Evolutionary conservation across 2,797 vertebrate genomes (phyloP).

Genomic region (Xiphophorus birchmanni): DNA sequence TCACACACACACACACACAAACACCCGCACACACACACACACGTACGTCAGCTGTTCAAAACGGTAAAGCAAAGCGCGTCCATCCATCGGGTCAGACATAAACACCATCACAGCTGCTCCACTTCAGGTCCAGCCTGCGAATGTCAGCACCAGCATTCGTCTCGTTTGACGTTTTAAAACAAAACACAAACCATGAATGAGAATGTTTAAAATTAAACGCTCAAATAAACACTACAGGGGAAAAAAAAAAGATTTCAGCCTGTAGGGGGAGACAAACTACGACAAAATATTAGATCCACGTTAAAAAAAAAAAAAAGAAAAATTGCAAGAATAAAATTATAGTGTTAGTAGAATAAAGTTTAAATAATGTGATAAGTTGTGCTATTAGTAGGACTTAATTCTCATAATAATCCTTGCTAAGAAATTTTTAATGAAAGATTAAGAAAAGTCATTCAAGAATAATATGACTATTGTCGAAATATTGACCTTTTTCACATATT

Average conservation of each 20-base stretch:
- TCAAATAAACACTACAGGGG: too few relatives aligned
- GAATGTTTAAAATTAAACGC: background rate
- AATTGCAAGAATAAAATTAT: too few relatives aligned
- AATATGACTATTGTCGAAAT: too few relatives aligned
- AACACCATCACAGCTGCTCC: conserved; percentile 6
- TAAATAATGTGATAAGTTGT: too few relatives aligned
- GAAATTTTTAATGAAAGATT: too few relatives aligned
- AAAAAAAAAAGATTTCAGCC: background rate
- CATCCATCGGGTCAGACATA: background rate
- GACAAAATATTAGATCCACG: too few relatives aligned
- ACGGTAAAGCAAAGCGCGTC: background rate
- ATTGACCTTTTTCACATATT: too few relatives aligned
- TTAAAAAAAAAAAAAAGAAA: too few relatives aligned
- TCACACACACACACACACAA: background rate
- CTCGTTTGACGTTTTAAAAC: background rate
- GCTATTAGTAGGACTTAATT: too few relatives aligned
- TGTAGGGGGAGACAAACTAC: background rate
- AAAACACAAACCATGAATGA: background rate
- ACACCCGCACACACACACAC: background rate
- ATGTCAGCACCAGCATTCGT: background rate
- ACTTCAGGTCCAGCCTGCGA: background rate
- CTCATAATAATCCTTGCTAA: too few relatives aligned
- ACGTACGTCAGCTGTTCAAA: conserved; percentile 3
- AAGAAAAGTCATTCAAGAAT: too few relatives aligned
- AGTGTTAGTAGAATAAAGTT: too few relatives aligned